These are phyloP conservation scores for Papilio glaucus DNA, from an alignment of 1,140 invertebrate genomes.

Conservation along the genomic window DNA sequence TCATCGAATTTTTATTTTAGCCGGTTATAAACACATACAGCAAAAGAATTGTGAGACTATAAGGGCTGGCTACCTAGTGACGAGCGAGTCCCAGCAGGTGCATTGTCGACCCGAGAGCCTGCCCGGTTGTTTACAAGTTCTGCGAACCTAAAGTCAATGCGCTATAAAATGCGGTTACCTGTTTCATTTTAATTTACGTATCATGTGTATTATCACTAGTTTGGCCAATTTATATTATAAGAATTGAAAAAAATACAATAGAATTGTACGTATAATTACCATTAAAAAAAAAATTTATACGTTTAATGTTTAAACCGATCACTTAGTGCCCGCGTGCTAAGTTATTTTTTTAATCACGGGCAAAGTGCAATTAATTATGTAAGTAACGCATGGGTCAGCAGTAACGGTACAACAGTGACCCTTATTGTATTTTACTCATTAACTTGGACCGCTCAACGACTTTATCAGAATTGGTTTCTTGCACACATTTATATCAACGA, in stretches of 20 bases:
- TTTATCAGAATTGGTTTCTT: background rate
- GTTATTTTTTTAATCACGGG: conserved; percentile 28
- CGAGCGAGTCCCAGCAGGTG: conserved; percentile 42
- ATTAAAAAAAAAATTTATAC: too few relatives aligned
- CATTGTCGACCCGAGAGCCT: conserved; percentile 39
- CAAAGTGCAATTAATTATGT: conserved; percentile 51
- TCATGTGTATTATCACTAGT: background rate
- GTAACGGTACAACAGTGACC: conserved; percentile 61
- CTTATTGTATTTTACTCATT: conserved; percentile 59
- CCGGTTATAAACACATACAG: background rate
- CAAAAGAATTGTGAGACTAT: background rate
- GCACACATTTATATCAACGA: background rate
- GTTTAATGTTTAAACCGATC: conserved; percentile 7
- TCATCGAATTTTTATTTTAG: background rate
- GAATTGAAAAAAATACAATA: conserved; percentile 6
- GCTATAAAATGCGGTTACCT: conserved; percentile 31
- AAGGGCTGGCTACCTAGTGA: conserved; percentile 11
- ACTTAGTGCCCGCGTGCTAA: conserved; percentile 18
- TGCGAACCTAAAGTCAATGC: conserved; percentile 50
- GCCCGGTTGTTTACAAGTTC: conserved; percentile 47
- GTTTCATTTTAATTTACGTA: conserved; percentile 3
- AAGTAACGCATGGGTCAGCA: conserved; percentile 60
- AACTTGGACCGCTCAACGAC: conserved; percentile 9
- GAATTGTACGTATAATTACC: conserved; percentile 15
- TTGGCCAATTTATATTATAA: conserved; percentile 13